Base-by-base conservation (phyloP, 2,888 invertebrate species). In the Lamproptera curius region DNA sequence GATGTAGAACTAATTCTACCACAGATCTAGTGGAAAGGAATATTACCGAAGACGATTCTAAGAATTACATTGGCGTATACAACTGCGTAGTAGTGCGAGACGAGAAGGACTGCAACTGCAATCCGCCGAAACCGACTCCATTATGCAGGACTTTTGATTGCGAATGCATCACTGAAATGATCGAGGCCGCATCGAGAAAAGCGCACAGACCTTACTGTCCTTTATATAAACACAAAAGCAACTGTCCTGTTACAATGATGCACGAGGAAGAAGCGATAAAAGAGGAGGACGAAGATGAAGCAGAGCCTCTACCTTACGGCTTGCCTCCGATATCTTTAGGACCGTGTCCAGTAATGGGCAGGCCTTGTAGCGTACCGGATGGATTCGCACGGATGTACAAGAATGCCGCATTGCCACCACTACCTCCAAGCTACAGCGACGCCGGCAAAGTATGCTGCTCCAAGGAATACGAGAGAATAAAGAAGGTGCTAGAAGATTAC, bases 391-490 rank as follows among this genome's bases (percentile, higher is more conserved):
- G 74, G 53, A 86, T 87, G 86, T 86, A 86, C 50, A 86, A 70
- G 51, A 78, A 62, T 14, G 85, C 76, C 28, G 71, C 62, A 8
- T 51, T 72, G 44, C 73, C 82, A 28, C 47, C 70, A 1, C 60
- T 62, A 43, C 85, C 83, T 5, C 75, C 77, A 0, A 86, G 84
- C 53, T 81, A 80, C 52, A 74, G 72, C 39, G 73, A 81, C 15
- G 79, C 79, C 1, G 86, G 86, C 4, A 86, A 86, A 70, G 74
- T 87, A 5, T 87, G 87, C 54, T 87, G 87, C 57, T 84, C 87
- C 1, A 85, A 79, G 55, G 86, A 87, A 57, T 87, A 71, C 42
- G 77, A 86, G 48, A 72, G 85, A 63, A 83, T 87, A 43, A 86
- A 79, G 66, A 82, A 78, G 52, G 84, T 83, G 1, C 62, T 87